These are phyloP conservation scores for Esox lucius DNA, from an alignment of 2,797 vertebrate genomes.

Conservation along the genomic window DNA sequence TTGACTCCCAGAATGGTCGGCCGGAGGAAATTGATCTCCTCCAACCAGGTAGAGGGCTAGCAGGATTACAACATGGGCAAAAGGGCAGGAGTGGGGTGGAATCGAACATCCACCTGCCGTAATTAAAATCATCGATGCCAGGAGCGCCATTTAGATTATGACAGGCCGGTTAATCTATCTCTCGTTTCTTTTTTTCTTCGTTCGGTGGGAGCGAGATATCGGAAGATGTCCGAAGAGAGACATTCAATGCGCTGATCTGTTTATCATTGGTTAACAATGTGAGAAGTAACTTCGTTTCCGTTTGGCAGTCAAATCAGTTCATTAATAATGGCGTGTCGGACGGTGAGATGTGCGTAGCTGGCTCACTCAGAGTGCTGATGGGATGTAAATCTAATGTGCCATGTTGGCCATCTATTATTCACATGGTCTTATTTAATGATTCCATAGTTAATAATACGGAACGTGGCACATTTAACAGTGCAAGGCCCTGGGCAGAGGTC, in stretches of 20 bases:
- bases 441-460: conserved; percentile 14
- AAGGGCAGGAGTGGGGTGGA: conserved; percentile 53
- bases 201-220: not conserved
- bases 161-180: conserved; percentile 54
- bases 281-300: conserved; percentile 4
- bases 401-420: conserved; percentile 18
- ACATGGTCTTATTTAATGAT: conserved; percentile 11
- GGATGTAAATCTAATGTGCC: conserved; percentile 17
- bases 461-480: not conserved
- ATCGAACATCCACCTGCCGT: conserved; percentile 43
- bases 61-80: conserved; percentile 5
- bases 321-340: not conserved
- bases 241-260: conserved; percentile 27
- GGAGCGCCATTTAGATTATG: conserved; percentile 54
- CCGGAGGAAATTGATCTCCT: conserved; percentile 40
- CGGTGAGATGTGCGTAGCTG: not conserved
- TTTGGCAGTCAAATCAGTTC: not conserved
- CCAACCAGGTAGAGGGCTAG: conserved; percentile 29
- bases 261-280: conserved; percentile 34
- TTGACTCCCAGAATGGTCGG: conserved; percentile 44
- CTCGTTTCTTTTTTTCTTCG: conserved; percentile 51
- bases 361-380: not conserved
- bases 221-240: conserved; percentile 15
- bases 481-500: not conserved
- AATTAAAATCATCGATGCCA: conserved; percentile 60